Base-by-base conservation (phyloP, 2,888 invertebrate species). In the Philereme transversata region DNA sequence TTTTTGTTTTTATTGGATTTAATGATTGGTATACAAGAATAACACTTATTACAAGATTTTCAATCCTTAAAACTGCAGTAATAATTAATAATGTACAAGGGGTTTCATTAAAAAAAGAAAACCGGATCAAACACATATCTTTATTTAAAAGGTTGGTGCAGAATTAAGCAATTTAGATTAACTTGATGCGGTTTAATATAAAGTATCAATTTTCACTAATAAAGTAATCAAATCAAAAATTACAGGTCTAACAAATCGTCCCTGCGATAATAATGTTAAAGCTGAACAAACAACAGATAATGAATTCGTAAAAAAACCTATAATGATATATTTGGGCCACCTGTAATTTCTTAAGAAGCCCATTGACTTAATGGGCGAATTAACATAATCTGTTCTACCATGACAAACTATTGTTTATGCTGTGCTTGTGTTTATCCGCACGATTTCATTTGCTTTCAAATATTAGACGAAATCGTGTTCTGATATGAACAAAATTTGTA, bases 301-400 rank as follows among this genome's bases (percentile, higher is more conserved):
- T 82, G 73, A 79, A 77, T 70, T 71, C 65, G 73, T 69, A 62
- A 67, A 79, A 81, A 83, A 81, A 76, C 68, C 55, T 65, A 71
- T 83, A 86, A 86, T 85, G 75, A 79, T 81, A 81, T 70, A 73
- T 75, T 22, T 70, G 59, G 77, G 78, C 79, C 80, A 79, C 82
- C 79, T 65, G 75, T 82, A 78, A 83, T 83, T 79, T 83, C 75
- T 74, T 70, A 82, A 75, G 82, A 82, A 84, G 81, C 83, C 82
- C 77, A 82, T 82, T 74, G 75, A 74, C 68, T 77, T 83, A 83
- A 84, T 84, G 71, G 75, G 68, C 75, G 63, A 79, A 86, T 87
- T 86, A 83, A 74, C 82, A 86, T 88, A 87, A 86, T 82, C 70
- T 74, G 71, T 74, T 78, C 71, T 68, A 72, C 64, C 73, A 75